A percentile compares a stretch with the other conserved stretches of the same genome.
Conservation (phyloP, 1,140 invertebrate species). For the Meloidogyne exigua region DNA sequence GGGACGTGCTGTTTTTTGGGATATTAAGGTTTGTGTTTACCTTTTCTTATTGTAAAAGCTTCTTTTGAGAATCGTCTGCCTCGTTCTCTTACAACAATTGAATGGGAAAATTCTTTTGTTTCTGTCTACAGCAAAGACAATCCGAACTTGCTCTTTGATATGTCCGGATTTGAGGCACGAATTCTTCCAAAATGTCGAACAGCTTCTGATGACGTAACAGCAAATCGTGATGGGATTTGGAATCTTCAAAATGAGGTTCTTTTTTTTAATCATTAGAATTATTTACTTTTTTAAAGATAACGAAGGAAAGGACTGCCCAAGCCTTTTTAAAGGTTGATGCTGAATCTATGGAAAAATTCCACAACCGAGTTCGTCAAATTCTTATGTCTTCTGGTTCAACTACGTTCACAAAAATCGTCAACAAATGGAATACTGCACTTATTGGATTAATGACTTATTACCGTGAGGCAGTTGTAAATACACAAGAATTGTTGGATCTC, state of each 20-base stretch:
- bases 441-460: constrained; percentile 99
- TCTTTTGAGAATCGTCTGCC: constrained; percentile 78
- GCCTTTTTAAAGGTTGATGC: constrained; percentile 97
- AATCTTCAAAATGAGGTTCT: constrained; percentile 90
- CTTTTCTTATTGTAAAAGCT: not conserved
- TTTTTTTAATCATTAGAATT: not conserved
- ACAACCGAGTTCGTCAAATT: constrained; percentile 96
- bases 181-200: constrained; percentile 96
- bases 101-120: constrained; percentile 98
- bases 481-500: constrained; percentile 91
- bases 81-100: constrained; percentile 92
- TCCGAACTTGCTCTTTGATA: constrained; percentile 96
- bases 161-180: constrained; percentile 98
- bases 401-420: constrained; percentile 99
- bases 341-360: constrained; percentile 92
- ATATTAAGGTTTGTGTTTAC: constrained; percentile 75
- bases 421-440: constrained; percentile 99
- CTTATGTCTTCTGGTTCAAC: constrained; percentile 99
- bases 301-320: constrained; percentile 96
- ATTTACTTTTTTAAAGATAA: constrained; percentile 68
- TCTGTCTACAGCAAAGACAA: constrained; percentile 99
- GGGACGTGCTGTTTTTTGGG: constrained; percentile 98
- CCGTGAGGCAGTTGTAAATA: constrained; percentile 97
- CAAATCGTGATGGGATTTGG: constrained; percentile 94
- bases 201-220: constrained; percentile 88